Percentiles rank a stretch among this genome's conserved stretches.
These are phyloP conservation scores for Ypsolopha scabrella DNA, from an alignment of 2,888 invertebrate genomes.

Conservation along the genomic window DNA sequence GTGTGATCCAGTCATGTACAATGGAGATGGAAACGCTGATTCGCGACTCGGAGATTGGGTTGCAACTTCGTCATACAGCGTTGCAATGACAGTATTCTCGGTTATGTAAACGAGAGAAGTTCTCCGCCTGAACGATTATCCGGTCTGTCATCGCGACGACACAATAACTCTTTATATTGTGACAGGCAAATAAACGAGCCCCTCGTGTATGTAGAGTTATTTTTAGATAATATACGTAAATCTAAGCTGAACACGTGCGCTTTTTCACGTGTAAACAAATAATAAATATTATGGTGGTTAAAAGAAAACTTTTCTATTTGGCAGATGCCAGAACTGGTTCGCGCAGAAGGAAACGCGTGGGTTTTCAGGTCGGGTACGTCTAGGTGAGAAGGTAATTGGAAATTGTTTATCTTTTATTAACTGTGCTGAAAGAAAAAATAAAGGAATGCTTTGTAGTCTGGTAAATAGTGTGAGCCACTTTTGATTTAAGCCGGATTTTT, in stretches of 20 bases:
- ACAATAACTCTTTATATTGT: background rate
- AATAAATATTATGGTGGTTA: background rate
- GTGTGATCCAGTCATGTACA: constrained; percentile 35
- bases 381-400: constrained; percentile 7
- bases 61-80: background rate
- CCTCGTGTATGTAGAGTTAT: too few relatives aligned
- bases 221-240: background rate
- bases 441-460: too few relatives aligned
- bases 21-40: background rate
- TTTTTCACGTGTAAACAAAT: background rate
- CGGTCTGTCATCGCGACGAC: background rate
- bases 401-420: too few relatives aligned
- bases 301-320: background rate
- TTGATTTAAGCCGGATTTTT: too few relatives aligned
- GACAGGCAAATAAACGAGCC: background rate
- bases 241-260: background rate
- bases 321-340: constrained; percentile 5
- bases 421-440: too few relatives aligned
- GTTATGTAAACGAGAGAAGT: constrained; percentile 2
- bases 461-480: too few relatives aligned
- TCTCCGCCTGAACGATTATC: background rate
- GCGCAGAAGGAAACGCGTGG: constrained; percentile 5
- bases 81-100: background rate
- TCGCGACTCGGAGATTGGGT: background rate
- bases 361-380: too few relatives aligned